Conservation (phyloP, 1,140 invertebrate species). For the Piezodorus guildinii region DNA sequence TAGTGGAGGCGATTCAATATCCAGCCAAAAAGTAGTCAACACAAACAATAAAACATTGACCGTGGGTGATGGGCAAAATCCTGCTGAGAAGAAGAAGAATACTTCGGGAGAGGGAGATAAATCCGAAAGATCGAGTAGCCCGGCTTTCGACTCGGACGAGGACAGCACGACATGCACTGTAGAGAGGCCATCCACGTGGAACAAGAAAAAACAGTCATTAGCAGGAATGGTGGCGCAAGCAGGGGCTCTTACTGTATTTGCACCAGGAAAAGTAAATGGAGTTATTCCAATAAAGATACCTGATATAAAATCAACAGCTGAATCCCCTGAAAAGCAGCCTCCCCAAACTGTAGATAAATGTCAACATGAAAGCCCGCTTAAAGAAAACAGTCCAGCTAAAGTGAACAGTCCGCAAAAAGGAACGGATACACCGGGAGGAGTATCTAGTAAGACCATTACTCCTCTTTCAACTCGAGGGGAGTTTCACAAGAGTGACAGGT, state of each 20-base stretch:
- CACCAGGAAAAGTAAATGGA: constrained; percentile 31
- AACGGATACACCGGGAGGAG: constrained; percentile 38
- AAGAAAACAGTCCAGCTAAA: constrained; percentile 28
- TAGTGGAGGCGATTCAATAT: constrained; percentile 40
- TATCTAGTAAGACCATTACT: constrained; percentile 31
- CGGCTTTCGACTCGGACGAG: constrained; percentile 91
- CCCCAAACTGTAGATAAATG: background rate
- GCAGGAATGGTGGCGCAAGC: constrained; percentile 51
- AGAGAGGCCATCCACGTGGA: constrained; percentile 26
- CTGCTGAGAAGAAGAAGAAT: constrained; percentile 23
- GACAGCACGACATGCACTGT: constrained; percentile 45
- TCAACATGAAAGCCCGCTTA: background rate
- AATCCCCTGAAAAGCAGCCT: constrained; percentile 37
- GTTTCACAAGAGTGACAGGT: constrained; percentile 21
- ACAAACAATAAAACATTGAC: constrained; percentile 38
- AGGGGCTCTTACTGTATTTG: constrained; percentile 40
- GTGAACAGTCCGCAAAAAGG: constrained; percentile 34
- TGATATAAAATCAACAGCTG: constrained; percentile 30
- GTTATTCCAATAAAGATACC: constrained; percentile 19
- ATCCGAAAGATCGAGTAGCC: constrained; percentile 85
- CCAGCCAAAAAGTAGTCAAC: constrained; percentile 41
- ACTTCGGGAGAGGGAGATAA: constrained; percentile 41
- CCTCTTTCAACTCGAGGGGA: constrained; percentile 32
- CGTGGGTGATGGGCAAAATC: constrained; percentile 20
- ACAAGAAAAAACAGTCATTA: constrained; percentile 31